phyloP scores from a whole-genome alignment of 1,140 invertebrate species.

The Akabosia matsudoensis region DNA sequence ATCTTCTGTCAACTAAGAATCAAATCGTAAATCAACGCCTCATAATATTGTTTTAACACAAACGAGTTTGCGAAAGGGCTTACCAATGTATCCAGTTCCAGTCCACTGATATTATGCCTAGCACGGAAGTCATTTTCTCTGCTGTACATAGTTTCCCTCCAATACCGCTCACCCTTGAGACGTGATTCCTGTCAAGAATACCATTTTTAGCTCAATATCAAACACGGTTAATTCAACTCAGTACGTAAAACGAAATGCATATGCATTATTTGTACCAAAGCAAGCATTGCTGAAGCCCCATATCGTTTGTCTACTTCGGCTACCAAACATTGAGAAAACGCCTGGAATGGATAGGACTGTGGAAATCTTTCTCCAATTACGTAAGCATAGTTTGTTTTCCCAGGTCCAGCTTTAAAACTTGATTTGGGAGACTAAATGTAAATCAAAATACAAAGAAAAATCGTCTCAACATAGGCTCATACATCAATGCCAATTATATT shows the following conservation, averaged over 20 bases:
- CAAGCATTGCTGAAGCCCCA: neutral
- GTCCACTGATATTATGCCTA: neutral
- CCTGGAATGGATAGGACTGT: neutral
- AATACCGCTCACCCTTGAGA: neutral
- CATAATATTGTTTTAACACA: no score
- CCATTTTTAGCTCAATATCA: no score
- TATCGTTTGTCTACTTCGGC: neutral
- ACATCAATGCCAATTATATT: no score
- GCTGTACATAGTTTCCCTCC: conserved; percentile 1
- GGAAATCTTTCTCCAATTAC: neutral
- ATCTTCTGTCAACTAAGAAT: neutral
- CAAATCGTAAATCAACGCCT: no score
- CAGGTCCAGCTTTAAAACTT: neutral
- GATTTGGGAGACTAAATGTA: neutral
- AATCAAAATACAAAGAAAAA: neutral
- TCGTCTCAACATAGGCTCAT: no score
- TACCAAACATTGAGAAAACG: neutral
- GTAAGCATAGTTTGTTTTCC: neutral
- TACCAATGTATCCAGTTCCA: conserved; percentile 10
- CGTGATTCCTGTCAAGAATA: neutral
- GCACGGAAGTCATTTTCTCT: conserved; percentile 12
- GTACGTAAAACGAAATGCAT: neutral
- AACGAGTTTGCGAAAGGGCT: neutral
- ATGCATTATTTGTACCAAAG: conserved; percentile 2
- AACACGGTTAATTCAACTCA: neutral